Evolutionary conservation across 2,797 vertebrate genomes (phyloP).

Genomic region (Anguilla megastoma): DNA sequence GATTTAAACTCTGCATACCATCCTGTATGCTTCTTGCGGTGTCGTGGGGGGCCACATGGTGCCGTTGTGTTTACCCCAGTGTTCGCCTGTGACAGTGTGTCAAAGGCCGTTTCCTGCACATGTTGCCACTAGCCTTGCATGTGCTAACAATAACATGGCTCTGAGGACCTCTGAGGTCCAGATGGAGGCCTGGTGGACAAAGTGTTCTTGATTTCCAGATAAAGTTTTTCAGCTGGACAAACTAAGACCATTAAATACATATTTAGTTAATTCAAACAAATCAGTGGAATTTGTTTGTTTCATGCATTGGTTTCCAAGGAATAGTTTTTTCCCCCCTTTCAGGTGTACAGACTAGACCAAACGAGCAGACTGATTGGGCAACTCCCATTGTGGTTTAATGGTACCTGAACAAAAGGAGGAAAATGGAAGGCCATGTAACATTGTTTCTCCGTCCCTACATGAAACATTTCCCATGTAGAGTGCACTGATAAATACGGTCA

Average conservation of each 20-base stretch:
- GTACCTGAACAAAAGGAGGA: background rate
- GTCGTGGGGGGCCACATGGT: background rate
- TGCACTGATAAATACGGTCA: background rate
- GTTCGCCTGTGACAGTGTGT: constrained; percentile 41
- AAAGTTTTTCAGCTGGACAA: constrained; percentile 23
- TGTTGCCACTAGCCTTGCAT: constrained; percentile 33
- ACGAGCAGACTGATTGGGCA: background rate
- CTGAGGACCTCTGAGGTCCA: constrained; percentile 4
- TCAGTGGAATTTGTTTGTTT: background rate
- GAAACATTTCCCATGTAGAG: background rate
- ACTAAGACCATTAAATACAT: background rate
- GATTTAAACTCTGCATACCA: constrained; percentile 33
- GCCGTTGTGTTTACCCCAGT: constrained; percentile 26
- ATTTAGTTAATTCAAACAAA: background rate
- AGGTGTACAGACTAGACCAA: background rate
- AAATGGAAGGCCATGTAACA: background rate
- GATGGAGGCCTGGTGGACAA: constrained; percentile 42
- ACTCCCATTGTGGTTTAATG: background rate
- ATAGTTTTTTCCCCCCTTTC: background rate
- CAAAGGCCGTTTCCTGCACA: constrained; percentile 58
- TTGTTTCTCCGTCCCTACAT: background rate
- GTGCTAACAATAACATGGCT: constrained; percentile 52
- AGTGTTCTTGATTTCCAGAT: constrained; percentile 6
- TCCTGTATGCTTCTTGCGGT: constrained; percentile 8
- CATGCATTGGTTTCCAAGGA: background rate